Base-by-base conservation (phyloP, 2,113 vertebrate genomes). In the Pterocles burchelli region DNA sequence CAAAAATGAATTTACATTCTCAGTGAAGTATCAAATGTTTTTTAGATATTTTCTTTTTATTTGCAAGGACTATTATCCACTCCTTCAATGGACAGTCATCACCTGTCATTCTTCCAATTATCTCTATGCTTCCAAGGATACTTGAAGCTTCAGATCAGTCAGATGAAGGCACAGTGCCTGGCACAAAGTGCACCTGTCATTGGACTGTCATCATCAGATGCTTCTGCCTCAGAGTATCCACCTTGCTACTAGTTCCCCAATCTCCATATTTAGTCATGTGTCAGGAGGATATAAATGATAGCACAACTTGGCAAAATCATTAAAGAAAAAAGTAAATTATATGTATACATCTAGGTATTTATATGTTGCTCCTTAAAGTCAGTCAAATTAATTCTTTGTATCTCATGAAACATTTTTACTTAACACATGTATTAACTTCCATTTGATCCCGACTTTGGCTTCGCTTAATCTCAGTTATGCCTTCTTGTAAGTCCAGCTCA, bases 41-140 rank as follows among this genome's bases (percentile, higher is more conserved):
- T 86, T 77, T 71, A 80, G 46, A 45, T 38, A 38, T 89, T 74
- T 91, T 75, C 62, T 89, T 92, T 87, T 72, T 9, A 62, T 80
- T 93, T 96, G 49, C 57, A 86, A 85, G n/a, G 71, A 34, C 57
- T 84, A 41, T 88, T 83, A 94, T 88, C 31, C 11, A 73, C 54
- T 92, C 14, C 38, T 94, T 90, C 71, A 71, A 36, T 25, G 90
- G 65, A n/a, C 61, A 91, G 36, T 67, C 57, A 75, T 65, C 38
- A 94, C 51, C 61, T 88, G 85, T 66, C 75, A 84, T 84, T 78
- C 73, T 85, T 89, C 29, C 84, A 84, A 90, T 29, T 2, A 70
- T 73, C 45, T 93, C 33, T 92, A 87, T 54, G 26, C 81, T 95
- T 96, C 59, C 49, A 91, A 84, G 45, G 41, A 85, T 15, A 51